Percentiles rank a stretch among this genome's conserved stretches.
Evolutionary conservation across 2,888 invertebrate species (phyloP).

Genomic region (Amphipoea lucens): DNA sequence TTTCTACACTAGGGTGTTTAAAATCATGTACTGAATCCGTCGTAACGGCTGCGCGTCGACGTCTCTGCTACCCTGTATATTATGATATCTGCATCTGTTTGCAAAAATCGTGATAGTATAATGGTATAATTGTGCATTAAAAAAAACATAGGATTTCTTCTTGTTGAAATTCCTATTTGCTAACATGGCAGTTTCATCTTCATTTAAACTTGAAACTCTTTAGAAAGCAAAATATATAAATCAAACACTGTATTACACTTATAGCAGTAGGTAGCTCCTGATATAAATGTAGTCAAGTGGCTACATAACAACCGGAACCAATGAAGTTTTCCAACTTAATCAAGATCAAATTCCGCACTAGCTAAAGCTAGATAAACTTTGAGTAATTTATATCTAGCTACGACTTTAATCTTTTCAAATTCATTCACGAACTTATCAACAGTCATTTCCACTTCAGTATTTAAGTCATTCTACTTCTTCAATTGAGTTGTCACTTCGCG

Average conservation of each 20-base stretch:
- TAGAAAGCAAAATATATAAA: background rate
- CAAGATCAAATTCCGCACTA: conserved; percentile 38
- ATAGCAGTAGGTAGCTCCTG: background rate
- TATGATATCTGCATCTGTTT: background rate
- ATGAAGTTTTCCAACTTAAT: conserved; percentile 27
- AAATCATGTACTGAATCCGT: background rate
- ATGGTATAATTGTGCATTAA: background rate
- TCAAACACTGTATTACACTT: background rate
- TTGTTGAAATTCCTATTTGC: background rate
- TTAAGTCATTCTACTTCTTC: conserved; percentile 42
- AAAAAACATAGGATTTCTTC: background rate
- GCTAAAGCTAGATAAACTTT: conserved; percentile 37
- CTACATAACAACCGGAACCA: conserved; percentile 32
- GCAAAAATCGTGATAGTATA: background rate
- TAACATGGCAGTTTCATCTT: background rate
- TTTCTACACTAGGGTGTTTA: no score
- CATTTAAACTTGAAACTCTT: background rate
- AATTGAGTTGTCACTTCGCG: conserved; percentile 56
- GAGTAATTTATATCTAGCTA: conserved; percentile 32
- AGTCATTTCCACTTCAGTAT: conserved; percentile 28
- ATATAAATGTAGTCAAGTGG: conserved; percentile 8
- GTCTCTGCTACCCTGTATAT: background rate
- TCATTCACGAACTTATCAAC: conserved; percentile 48
- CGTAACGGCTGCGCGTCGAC: background rate
- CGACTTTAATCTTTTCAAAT: conserved; percentile 40